Percentiles rank a stretch among this genome's conserved stretches.
These are phyloP conservation scores for Parnassius glacialis DNA, from an alignment of 2,888 invertebrate genomes.

Conservation along the genomic window DNA sequence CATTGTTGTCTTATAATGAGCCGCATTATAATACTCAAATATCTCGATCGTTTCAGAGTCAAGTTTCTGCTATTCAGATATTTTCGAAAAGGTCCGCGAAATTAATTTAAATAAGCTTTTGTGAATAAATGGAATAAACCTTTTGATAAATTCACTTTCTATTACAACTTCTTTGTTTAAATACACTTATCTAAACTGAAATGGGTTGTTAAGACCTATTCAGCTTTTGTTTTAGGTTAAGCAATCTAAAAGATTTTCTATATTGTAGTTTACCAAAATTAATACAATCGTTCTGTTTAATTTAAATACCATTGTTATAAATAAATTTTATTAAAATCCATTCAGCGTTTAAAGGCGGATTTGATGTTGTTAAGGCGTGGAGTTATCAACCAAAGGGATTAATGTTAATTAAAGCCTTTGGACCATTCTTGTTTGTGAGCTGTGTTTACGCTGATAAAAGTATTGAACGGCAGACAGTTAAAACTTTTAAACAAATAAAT, in stretches of 20 bases:
- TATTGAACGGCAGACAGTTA: too few relatives aligned
- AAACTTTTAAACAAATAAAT: too few relatives aligned
- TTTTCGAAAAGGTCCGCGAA: slow-evolving; percentile 61
- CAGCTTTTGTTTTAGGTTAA: slow-evolving; percentile 51
- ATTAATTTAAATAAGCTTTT: slow-evolving; percentile 72
- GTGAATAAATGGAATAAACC: slow-evolving; percentile 45
- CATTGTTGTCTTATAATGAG: slow-evolving; percentile 43
- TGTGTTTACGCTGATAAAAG: too few relatives aligned
- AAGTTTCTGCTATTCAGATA: slow-evolving; percentile 53
- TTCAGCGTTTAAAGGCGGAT: too few relatives aligned
- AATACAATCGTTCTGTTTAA: too few relatives aligned
- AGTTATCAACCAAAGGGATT: too few relatives aligned
- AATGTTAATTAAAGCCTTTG: too few relatives aligned
- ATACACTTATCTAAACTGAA: slow-evolving; percentile 56
- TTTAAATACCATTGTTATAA: too few relatives aligned
- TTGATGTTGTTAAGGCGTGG: too few relatives aligned
- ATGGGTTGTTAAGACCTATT: slow-evolving; percentile 47
- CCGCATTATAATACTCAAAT: slow-evolving; percentile 36
- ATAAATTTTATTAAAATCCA: too few relatives aligned
- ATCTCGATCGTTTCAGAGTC: slow-evolving; percentile 48
- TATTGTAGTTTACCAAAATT: background rate
- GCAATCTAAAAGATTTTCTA: slow-evolving; percentile 4
- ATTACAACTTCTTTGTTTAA: slow-evolving; percentile 41
- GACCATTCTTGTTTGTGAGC: too few relatives aligned
- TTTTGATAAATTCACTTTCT: slow-evolving; percentile 59